Evolutionary conservation across 2,113 vertebrate genomes (phyloP).

Genomic region (Nasalis larvatus): DNA sequence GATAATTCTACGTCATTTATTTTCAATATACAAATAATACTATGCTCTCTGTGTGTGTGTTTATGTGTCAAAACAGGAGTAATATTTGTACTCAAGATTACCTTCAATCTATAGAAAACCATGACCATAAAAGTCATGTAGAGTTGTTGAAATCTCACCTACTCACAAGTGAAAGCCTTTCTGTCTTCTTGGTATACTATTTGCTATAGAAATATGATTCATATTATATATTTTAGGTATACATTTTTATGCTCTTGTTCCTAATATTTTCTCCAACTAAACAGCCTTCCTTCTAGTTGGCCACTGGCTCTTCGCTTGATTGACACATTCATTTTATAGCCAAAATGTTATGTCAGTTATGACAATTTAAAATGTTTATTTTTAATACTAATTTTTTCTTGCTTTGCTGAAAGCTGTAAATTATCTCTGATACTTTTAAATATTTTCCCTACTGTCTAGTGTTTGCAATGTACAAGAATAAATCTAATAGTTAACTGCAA

Average conservation of each 20-base stretch:
- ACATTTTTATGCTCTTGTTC: not conserved
- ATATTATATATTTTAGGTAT: not conserved
- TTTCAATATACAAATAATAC: not conserved
- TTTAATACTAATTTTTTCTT: not conserved
- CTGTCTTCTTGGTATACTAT: constrained; percentile 17
- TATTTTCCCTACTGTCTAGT: not conserved
- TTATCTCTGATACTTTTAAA: not conserved
- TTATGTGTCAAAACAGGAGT: not conserved
- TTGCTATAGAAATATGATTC: not conserved
- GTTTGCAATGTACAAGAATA: not conserved
- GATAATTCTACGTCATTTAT: not conserved
- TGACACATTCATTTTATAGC: constrained; percentile 51
- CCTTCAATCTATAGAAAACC: not conserved
- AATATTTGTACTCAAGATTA: not conserved
- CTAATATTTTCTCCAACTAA: not conserved
- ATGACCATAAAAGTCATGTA: not conserved
- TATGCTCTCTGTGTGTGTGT: not conserved
- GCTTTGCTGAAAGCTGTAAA: not conserved
- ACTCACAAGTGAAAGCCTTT: not conserved
- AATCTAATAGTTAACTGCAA: not conserved
- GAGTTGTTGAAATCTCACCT: not conserved
- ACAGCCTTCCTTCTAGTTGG: not conserved
- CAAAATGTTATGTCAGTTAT: constrained; percentile 48
- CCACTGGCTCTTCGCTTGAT: not conserved
- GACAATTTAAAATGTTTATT: constrained; percentile 29